These are phyloP conservation scores for Xenopus laevis DNA, from an alignment of 2,113 vertebrate species.

Conservation along the genomic window DNA sequence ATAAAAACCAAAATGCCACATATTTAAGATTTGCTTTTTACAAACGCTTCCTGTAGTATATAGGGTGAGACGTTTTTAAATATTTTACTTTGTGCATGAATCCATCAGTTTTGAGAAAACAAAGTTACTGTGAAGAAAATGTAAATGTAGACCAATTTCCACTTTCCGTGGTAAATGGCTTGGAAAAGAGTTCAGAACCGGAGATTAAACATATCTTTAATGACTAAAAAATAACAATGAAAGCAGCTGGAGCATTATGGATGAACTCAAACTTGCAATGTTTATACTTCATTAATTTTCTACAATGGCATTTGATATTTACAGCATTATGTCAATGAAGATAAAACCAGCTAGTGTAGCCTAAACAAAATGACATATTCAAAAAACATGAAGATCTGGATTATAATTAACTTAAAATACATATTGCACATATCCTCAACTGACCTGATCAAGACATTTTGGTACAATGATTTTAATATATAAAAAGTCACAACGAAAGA, in stretches of 20 bases:
- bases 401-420: too few species aligned
- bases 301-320: conserved; percentile 7
- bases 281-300: conserved; percentile 19
- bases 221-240: conserved; percentile 23
- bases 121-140: conserved; percentile 1
- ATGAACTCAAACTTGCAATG: conserved; percentile 5
- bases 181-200: conserved; percentile 14
- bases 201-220: conserved; percentile 25
- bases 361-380: too few species aligned
- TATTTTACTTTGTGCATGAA: background rate
- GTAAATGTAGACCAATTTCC: conserved; percentile 13
- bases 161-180: conserved; percentile 19
- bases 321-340: background rate
- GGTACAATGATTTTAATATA: too few species aligned
- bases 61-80: background rate
- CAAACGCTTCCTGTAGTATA: background rate
- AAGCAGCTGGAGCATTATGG: conserved; percentile 23
- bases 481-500: too few species aligned
- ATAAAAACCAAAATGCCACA: too few species aligned
- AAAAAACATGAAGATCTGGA: too few species aligned
- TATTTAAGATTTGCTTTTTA: too few species aligned
- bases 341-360: background rate
- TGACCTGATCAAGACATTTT: too few species aligned
- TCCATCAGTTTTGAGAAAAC: background rate
- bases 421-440: too few species aligned